These are phyloP conservation scores for Toxonevra muliebris DNA, from an alignment of 2,888 invertebrate species.

Conservation along the genomic window DNA sequence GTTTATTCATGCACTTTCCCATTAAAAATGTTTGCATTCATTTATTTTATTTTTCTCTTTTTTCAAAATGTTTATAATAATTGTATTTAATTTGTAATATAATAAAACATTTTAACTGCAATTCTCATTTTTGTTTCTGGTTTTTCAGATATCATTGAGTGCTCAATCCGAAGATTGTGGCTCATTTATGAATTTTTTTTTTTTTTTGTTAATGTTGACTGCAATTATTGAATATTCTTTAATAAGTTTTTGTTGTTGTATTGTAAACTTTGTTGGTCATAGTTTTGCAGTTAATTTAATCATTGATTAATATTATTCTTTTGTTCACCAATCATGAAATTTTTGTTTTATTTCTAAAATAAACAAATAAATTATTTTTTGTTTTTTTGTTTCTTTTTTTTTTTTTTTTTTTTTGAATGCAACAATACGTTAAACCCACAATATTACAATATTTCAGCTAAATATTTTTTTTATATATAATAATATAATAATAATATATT, in stretches of 20 bases:
- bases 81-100: slow-evolving; percentile 32
- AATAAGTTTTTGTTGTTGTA: background rate
- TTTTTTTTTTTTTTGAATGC: slow-evolving; percentile 49
- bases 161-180: too few species aligned
- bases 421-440: slow-evolving; percentile 64
- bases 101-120: slow-evolving; percentile 39
- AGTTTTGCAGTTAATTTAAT: slow-evolving; percentile 23
- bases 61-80: background rate
- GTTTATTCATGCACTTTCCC: slow-evolving; percentile 18
- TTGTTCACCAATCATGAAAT: slow-evolving; percentile 16
- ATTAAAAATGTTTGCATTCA: too few species aligned
- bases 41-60: too few species aligned
- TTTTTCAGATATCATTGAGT: too few species aligned
- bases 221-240: background rate
- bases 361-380: slow-evolving; percentile 34
- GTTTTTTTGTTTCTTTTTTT: slow-evolving; percentile 28
- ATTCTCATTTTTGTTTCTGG: slow-evolving; percentile 19
- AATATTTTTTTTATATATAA: slow-evolving; percentile 55
- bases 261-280: slow-evolving; percentile 32
- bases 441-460: slow-evolving; percentile 62
- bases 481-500: slow-evolving; percentile 31
- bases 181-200: background rate
- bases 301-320: background rate
- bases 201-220: background rate
- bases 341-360: slow-evolving; percentile 28